Evolutionary conservation across 2,797 vertebrate genomes (phyloP), one percentile per base, ranked within the genome.

Genomic region (Coluber constrictor): DNA sequence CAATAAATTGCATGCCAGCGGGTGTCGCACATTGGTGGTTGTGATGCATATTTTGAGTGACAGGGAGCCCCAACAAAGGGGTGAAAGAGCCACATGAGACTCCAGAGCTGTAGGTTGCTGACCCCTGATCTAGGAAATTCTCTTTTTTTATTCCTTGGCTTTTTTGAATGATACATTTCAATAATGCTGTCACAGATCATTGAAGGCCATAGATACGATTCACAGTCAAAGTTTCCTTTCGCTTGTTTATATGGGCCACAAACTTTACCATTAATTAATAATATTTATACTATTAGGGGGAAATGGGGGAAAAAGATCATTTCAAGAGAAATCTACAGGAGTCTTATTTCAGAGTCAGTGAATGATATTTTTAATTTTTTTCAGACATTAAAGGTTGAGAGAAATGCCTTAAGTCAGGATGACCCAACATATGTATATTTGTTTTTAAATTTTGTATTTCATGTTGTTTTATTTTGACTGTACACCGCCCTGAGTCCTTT

Each of bases 181-280:
- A 93, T 92, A 94, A 95, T 94, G 90, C 8, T 11, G 27, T 12
- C 2, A 15, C 51, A 87, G 93, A 96, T 95, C 94, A 90, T 74
- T 92, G 90, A 57, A 9, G 74, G 4, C 56, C 70, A 87, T 89
- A 57, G 94, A 32, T 87, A 93, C 93, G 93, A 93, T 27, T 89
- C 89, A 94, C 1, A 18, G 56, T 15, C 89, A 88, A 37, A 18
- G 56, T 9, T 92, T 95, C 90, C 29, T 92, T 95, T 91, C 29
- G 86, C 37, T 37, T 56, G 16, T 93, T 95, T 94, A 60, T 27
- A 43, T 23, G 60, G 47, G 56, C 20, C 16, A 90, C 79, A 32
- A 63, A 93, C 27, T 54, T 90, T 86, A 83, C 32, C n/a, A 29
- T 25, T 93, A 32, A 70, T 25, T 93, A 12, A 63, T 63, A 61